Base-by-base conservation (phyloP, 1,140 invertebrate genomes). In the Brachionus asplanchnoidis region DNA sequence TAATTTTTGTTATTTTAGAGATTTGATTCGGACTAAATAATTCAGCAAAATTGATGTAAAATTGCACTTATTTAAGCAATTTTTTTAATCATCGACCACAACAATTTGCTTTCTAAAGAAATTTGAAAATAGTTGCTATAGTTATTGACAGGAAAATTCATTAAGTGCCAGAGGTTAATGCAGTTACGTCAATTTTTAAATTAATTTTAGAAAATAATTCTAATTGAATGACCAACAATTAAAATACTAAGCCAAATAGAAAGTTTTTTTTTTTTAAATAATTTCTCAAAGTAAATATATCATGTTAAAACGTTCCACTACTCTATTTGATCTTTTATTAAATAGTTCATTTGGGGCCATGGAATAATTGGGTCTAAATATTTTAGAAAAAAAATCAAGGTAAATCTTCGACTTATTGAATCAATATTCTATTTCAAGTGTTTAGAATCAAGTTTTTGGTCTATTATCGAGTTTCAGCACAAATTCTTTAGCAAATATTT, bases 331-430 rank as follows among this genome's bases (percentile, higher is more conserved):
- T 73, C 68, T 73, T 73, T 73, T 40, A 73, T 73, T 73, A 40
- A 73, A 68, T 28, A 73, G 68, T 17, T 32, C 36, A 73, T 23
- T 73, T 73, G 9, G 26, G 26, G 66, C 11, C 26, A 32, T 32
- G 32, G n/a, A 68, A 32, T 32, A 40, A 68, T 32, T 40, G 32
- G 32, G 66, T 68, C 28, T 68, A 32, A 40, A 46, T 20, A 40
- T 73, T 40, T 73, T 73, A 9, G 32, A 42, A 17, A 73, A 73
- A 73, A 73, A 73, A 73, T 73, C 68, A 73, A 73, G 68, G 68
- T 73, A 73, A 40, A 73, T 73, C 68, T 73, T 73, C 68, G 68
- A 73, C 40, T 73, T 73, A 73, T 73, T 73, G 68, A 73, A 73
- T 73, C 68, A 73, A 73, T 73, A 73, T 73, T 73, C 36, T 40